phyloP scores from a whole-genome alignment of 2,888 invertebrate genomes.

The Gonocerus acuteangulatus region DNA sequence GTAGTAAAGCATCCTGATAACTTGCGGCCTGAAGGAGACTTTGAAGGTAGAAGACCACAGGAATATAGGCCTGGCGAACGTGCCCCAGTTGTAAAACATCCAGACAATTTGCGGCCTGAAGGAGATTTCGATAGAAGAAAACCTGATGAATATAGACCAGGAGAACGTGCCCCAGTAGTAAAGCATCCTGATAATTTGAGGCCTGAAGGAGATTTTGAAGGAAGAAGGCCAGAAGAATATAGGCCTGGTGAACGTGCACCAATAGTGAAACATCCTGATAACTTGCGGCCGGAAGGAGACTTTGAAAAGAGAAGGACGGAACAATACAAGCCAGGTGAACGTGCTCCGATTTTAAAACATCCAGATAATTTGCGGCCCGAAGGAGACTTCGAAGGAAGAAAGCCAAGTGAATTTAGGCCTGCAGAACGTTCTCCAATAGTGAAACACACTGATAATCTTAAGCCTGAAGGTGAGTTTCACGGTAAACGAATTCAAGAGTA shows the following conservation, averaged over 20 bases:
- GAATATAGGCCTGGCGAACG: conserved; percentile 46
- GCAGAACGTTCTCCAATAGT: conserved; percentile 42
- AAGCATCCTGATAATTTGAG: conserved; percentile 45
- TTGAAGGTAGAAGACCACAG: conserved; percentile 41
- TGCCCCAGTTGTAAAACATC: conserved; percentile 46
- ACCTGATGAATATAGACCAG: conserved; percentile 40
- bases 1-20: conserved; percentile 46
- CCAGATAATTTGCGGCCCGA: conserved; percentile 42
- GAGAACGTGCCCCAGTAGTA: conserved; percentile 40
- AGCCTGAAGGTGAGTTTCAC: conserved; percentile 44
- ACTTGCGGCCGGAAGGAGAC: conserved; percentile 45
- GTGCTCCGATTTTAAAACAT: conserved; percentile 46
- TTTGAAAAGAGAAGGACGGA: conserved; percentile 45
- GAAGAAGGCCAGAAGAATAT: conserved; percentile 41
- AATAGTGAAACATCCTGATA: conserved; percentile 46
- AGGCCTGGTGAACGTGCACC: conserved; percentile 45
- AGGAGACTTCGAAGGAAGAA: conserved; percentile 48
- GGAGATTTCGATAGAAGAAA: conserved; percentile 43
- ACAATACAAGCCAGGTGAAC: conserved; percentile 49
- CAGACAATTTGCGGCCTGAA: conserved; percentile 52
- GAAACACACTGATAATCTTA: conserved; percentile 46
- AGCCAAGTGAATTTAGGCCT: conserved; percentile 40
- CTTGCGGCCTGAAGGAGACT: conserved; percentile 50
- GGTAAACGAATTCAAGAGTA: conserved; percentile 43
- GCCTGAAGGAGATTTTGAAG: conserved; percentile 50